A percentile compares a stretch with the other conserved stretches of the same genome.
These are phyloP conservation scores for Zootoca vivipara DNA, from an alignment of 2,113 vertebrate genomes.

Conservation along the genomic window DNA sequence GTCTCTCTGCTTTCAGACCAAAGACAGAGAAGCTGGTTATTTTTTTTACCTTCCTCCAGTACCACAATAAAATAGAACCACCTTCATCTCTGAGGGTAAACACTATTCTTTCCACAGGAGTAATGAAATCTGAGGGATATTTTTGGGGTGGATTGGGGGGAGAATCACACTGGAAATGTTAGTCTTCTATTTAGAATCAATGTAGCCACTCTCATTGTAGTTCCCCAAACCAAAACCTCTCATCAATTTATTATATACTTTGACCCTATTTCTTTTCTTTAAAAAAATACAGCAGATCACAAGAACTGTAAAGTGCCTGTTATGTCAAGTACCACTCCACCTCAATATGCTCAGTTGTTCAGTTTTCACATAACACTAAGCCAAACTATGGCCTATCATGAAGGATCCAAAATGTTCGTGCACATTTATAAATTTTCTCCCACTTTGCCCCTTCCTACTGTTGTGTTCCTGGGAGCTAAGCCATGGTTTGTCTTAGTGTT, in stretches of 20 bases:
- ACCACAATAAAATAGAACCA: neutral
- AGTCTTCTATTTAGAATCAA: neutral
- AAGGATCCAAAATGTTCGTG: too few species aligned
- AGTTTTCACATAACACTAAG: neutral
- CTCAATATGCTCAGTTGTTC: neutral
- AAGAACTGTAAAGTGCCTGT: neutral
- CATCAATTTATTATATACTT: neutral
- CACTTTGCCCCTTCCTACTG: too few species aligned
- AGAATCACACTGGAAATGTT: neutral
- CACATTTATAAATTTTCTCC: too few species aligned
- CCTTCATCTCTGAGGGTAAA: neutral
- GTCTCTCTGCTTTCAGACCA: neutral
- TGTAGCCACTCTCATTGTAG: neutral
- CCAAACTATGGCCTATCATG: too few species aligned
- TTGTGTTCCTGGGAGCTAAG: too few species aligned
- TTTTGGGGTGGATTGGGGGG: too few species aligned
- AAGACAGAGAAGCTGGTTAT: accelerated
- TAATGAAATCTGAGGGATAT: neutral
- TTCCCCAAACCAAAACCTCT: neutral
- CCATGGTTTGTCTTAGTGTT: too few species aligned
- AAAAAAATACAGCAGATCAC: neutral
- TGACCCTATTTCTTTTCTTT: neutral
- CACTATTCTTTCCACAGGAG: neutral
- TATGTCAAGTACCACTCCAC: neutral
- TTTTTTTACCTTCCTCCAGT: neutral